Evolutionary conservation across 2,888 invertebrate species (phyloP), one percentile per base, ranked within the genome.

Genomic region (Theretra japonica): DNA sequence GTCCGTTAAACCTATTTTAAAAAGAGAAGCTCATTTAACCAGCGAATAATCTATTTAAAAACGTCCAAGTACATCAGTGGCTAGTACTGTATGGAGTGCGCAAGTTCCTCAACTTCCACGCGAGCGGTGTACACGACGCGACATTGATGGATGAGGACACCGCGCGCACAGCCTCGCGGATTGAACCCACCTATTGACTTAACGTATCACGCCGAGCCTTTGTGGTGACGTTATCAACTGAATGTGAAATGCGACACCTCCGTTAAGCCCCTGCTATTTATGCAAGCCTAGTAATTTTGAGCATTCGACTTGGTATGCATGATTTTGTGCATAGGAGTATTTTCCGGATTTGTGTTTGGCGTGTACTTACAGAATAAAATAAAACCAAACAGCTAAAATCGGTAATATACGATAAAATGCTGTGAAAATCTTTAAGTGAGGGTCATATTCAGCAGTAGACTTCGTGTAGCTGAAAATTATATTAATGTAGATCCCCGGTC

Each of bases 111-210:
- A 75, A 77, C 73, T 82, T 80, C 75, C 79, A 76, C 77, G 73
- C 72, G 75, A 75, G 50, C 75, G 76, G 74, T 74, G 76, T 71
- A 72, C 72, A 75, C 74, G 74, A 75, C 69, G 69, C 74, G 81
- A 81, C 80, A 80, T 77, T 80, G 79, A 82, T 80, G 75, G 77
- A 81, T 80, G 79, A 75, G 72, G 58, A 74, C 62, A 60, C 59
- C 59, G 75, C 76, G 71, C 76, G 73, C 78, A 76, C 77, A 72
- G 73, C 71, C 69, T n/a, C 73, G 76, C 75, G 77, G 79, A 80
- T 77, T 79, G 76, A 81, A 80, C 80, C 80, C 80, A 78, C 80
- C 81, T 77, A 78, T 79, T 82, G 82, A 84, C 80, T 82, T 83
- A 82, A 80, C 74, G 21, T 75, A 75, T 72, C 72, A 72, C 74